phyloP scores from a whole-genome alignment of 1,140 invertebrate genomes.

The Druon quercuslanigerum region DNA sequence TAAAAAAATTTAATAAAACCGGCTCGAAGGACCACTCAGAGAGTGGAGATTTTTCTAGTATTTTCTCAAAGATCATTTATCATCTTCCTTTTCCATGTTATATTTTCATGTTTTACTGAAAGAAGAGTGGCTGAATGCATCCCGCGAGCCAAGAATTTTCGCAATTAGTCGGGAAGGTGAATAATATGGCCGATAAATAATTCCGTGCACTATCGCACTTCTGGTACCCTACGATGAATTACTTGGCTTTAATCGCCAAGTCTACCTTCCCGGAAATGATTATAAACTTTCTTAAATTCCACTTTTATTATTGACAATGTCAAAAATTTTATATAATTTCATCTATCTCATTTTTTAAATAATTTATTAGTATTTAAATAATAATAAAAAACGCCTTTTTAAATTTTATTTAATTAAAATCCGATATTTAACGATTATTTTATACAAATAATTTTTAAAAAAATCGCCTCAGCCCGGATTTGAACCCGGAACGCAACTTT shows the following conservation, averaged over 20 bases:
- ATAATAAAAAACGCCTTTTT: too few relatives aligned
- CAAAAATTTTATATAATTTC: not conserved
- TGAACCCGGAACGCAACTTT: too few relatives aligned
- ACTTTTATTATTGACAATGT: too few relatives aligned
- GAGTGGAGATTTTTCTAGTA: too few relatives aligned
- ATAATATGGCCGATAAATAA: slow-evolving; percentile 22
- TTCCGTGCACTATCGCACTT: not conserved
- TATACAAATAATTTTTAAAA: too few relatives aligned
- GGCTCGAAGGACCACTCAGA: too few relatives aligned
- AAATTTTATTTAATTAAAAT: too few relatives aligned
- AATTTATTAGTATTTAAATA: too few relatives aligned
- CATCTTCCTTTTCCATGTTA: not conserved
- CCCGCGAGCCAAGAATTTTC: not conserved
- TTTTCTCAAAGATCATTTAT: not conserved
- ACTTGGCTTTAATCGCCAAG: not conserved
- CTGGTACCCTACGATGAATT: slow-evolving; percentile 10
- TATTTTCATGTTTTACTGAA: not conserved
- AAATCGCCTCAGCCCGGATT: too few relatives aligned
- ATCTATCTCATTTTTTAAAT: not conserved
- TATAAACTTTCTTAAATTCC: not conserved
- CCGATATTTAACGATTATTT: too few relatives aligned
- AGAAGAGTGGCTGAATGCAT: not conserved
- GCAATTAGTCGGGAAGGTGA: slow-evolving; percentile 11
- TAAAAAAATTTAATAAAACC: too few relatives aligned
- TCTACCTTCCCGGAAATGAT: not conserved